Evolutionary conservation across 2,113 vertebrate genomes (phyloP).

Genomic region (Cyphomyrus discorhynchus): DNA sequence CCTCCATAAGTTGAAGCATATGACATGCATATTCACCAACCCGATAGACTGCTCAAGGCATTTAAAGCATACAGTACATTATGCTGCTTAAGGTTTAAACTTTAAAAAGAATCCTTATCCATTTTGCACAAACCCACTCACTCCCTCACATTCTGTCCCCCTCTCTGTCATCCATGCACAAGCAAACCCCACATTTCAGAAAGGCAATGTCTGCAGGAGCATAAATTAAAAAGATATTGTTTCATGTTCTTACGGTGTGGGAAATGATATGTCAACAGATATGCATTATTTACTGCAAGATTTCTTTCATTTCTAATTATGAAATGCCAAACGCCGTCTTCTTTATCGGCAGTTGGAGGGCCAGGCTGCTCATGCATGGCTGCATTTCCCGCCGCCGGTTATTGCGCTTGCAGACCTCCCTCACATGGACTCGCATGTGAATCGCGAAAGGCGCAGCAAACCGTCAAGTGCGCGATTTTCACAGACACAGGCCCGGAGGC

Average conservation of each 20-base stretch:
- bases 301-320: slow-evolving; percentile 56
- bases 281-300: slow-evolving; percentile 44
- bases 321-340: slow-evolving; percentile 58
- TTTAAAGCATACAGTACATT: background rate
- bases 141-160: background rate
- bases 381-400: slow-evolving; percentile 40
- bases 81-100: background rate
- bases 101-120: background rate
- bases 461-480: slow-evolving; percentile 55
- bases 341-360: slow-evolving; percentile 42
- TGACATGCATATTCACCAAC: background rate
- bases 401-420: slow-evolving; percentile 47
- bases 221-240: slow-evolving; percentile 15
- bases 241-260: slow-evolving; percentile 29
- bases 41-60: background rate
- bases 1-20: background rate
- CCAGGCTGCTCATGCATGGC: slow-evolving; percentile 53
- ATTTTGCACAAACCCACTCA: background rate
- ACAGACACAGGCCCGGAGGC: slow-evolving; percentile 43
- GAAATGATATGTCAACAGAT: slow-evolving; percentile 37
- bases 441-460: slow-evolving; percentile 53
- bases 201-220: background rate
- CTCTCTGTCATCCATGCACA: background rate
- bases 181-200: background rate
- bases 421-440: slow-evolving; percentile 57